Conservation (phyloP, 2,888 invertebrate genomes). For the Heliconius sara region DNA sequence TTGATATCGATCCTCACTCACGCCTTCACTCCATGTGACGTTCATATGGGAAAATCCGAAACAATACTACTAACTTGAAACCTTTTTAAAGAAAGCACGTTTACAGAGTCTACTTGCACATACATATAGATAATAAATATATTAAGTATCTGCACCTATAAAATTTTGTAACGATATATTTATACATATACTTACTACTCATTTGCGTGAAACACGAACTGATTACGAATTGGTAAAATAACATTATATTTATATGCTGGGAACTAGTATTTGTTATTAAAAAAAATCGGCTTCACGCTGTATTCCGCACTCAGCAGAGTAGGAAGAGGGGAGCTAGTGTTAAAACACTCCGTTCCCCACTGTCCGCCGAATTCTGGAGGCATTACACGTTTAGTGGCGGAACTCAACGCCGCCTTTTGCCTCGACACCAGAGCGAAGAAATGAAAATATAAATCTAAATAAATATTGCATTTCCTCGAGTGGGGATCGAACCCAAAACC, state of each 20-base stretch:
- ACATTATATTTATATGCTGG: not conserved
- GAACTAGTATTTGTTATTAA: not conserved
- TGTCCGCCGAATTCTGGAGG: too few species aligned
- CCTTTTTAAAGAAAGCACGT: not conserved
- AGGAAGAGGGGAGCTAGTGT: too few species aligned
- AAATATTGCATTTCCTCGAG: too few species aligned
- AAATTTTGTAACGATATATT: not conserved
- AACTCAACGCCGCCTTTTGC: too few species aligned
- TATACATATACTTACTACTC: not conserved
- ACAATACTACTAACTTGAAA: not conserved
- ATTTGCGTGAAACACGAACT: slow-evolving; percentile 9
- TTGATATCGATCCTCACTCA: slow-evolving; percentile 40
- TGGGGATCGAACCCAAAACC: too few species aligned
- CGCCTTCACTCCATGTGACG: slow-evolving; percentile 31
- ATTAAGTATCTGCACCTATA: not conserved
- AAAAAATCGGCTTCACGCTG: not conserved
- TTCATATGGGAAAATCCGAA: slow-evolving; percentile 3
- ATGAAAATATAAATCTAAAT: too few species aligned
- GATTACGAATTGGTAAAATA: not conserved
- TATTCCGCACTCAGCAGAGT: too few species aligned
- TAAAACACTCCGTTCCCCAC: too few species aligned
- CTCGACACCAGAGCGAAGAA: too few species aligned
- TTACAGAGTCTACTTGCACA: not conserved
- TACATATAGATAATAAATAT: not conserved
- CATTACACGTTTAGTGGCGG: too few species aligned